These are phyloP conservation scores for Limonius californicus DNA, from an alignment of 1,140 invertebrate species.

Conservation along the genomic window DNA sequence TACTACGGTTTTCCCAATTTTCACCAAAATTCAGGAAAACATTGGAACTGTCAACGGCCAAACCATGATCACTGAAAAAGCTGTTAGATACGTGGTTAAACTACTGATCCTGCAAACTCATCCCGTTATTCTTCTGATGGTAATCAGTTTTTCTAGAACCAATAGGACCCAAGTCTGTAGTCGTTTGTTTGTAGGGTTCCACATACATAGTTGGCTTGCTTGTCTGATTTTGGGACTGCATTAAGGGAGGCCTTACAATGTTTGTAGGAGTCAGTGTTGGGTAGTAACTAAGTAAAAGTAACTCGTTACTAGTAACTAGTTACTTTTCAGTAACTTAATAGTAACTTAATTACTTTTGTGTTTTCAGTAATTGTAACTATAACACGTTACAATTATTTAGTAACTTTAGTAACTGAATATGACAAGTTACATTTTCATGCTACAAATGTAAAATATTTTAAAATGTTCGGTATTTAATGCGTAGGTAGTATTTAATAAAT, in stretches of 20 bases:
- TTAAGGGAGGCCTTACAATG: conserved; percentile 2
- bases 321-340: too few relatives aligned
- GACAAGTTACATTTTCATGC: too few relatives aligned
- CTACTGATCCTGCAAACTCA: conserved; percentile 15
- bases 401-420: too few relatives aligned
- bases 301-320: too few relatives aligned
- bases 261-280: too few relatives aligned
- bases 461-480: too few relatives aligned
- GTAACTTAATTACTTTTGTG: too few relatives aligned
- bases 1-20: conserved; percentile 17
- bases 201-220: conserved; percentile 44
- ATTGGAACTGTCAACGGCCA: conserved; percentile 19
- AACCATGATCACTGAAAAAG: conserved; percentile 26
- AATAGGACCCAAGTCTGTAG: conserved; percentile 41
- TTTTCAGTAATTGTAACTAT: too few relatives aligned
- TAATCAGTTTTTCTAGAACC: conserved; percentile 38
- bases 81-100: conserved; percentile 20
- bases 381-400: too few relatives aligned
- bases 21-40: conserved; percentile 18
- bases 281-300: too few relatives aligned
- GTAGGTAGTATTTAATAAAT: too few relatives aligned
- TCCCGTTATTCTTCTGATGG: conserved; percentile 20
- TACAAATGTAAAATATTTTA: too few relatives aligned
- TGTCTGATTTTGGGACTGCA: conserved; percentile 8
- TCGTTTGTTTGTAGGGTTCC: conserved; percentile 41